Evolutionary conservation across 2,888 invertebrate genomes (phyloP).

Genomic region (Emmelina monodactyla): DNA sequence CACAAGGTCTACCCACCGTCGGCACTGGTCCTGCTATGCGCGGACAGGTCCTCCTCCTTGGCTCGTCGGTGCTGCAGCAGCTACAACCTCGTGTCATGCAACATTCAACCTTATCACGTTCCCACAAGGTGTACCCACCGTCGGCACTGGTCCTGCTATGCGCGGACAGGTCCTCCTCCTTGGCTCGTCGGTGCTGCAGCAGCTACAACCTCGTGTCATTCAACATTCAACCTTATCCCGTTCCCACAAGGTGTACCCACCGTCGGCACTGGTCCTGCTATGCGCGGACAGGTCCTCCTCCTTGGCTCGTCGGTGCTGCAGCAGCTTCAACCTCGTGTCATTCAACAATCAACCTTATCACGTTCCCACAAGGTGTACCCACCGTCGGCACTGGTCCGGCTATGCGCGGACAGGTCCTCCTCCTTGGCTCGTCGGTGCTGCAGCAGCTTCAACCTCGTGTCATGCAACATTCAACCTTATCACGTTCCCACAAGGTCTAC

Average conservation of each 20-base stretch:
- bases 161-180: constrained; percentile 69
- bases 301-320: constrained; percentile 64
- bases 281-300: constrained; percentile 72
- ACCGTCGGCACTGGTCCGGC: constrained; percentile 70
- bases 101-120: too few species aligned
- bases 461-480: too few species aligned
- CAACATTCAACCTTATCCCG: too few species aligned
- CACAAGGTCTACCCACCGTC: not conserved
- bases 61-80: constrained; percentile 15
- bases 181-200: constrained; percentile 13
- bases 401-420: constrained; percentile 70
- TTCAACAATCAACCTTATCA: too few species aligned
- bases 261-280: constrained; percentile 69
- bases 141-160: constrained; percentile 69
- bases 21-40: constrained; percentile 23
- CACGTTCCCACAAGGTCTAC: too few species aligned
- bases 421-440: constrained; percentile 70
- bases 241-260: too few species aligned
- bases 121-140: too few species aligned
- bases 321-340: too few species aligned
- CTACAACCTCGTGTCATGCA: too few species aligned
- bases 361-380: too few species aligned
- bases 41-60: constrained; percentile 1
- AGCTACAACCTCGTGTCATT: too few species aligned
- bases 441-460: too few species aligned